Evolutionary conservation across 2,113 vertebrate species (phyloP), one percentile per base, ranked within the genome.

Genomic region (Hassar affinis): DNA sequence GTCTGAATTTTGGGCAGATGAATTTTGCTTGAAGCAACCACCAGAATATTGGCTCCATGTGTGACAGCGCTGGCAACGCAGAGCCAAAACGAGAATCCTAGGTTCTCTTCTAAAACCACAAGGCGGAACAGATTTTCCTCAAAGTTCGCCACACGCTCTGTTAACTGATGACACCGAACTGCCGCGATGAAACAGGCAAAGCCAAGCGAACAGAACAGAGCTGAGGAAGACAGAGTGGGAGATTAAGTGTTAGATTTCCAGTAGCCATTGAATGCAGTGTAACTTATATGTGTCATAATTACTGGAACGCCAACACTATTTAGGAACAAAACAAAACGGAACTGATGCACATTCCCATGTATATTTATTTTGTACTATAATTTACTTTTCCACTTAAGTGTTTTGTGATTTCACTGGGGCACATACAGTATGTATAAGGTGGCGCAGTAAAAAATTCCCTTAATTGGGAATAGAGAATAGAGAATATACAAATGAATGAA

Each of bases 1-100:
- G 94, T 94, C 90, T 96, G 95, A 2, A 95, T 92, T 92, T 95
- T 94, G n/a, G 97, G 97, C 56, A 98, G 93, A 54, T 92, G 91
- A 82, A 99, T 95, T 25, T 90, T 92, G 85, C 96, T 98, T 89
- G 96, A 93, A 6, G 96, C 94, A 35, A 98, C 93, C 25, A 97
- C 92, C 0, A 96, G 90, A 86, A 98, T 90, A 90, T 97, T 96
- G 6, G 94, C 93, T 0, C 94, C 94, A 0, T 97, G 96, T 80
- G 95, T 93, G 0, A 87, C 92, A 33, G 95, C 87, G 45, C 97
- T 96, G 88, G 95, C 96, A 78, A 98, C 95, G 1, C 96, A 96
- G 57, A 99, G 91, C 97, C 97, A 99, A 84, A 98, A 98, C 1
- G 95, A 99, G 90, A 94, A 93, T 86, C 97, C 95, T 42, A 96